Conservation (phyloP, 2,113 vertebrate species). For the Butastur rufipennis region DNA sequence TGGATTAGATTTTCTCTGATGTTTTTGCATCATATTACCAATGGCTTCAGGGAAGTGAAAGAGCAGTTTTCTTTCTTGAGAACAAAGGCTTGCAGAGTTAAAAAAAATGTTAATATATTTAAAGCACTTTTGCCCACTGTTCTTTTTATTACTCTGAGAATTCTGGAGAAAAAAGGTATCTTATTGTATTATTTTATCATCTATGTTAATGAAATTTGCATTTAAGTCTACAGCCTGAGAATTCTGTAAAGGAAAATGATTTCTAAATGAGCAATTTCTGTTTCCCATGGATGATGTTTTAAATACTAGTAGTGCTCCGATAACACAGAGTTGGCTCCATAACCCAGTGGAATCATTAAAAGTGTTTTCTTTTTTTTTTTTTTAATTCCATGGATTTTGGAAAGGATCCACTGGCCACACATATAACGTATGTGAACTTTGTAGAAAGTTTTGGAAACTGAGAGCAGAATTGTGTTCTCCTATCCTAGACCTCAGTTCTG, state of each 20-base stretch:
- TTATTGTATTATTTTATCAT: constrained; percentile 65
- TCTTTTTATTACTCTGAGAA: constrained; percentile 61
- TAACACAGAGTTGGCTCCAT: not conserved
- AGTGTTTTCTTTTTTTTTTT: not conserved
- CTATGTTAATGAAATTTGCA: constrained; percentile 47
- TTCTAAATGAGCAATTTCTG: not conserved
- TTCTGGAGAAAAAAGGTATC: constrained; percentile 51
- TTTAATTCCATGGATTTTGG: not conserved
- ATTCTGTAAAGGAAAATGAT: not conserved
- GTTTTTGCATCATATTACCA: constrained; percentile 82
- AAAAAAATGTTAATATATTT: constrained; percentile 67
- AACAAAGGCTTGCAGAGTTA: constrained; percentile 75
- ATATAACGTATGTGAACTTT: not conserved
- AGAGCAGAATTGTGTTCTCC: not conserved
- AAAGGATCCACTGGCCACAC: not conserved
- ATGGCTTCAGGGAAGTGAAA: constrained; percentile 79
- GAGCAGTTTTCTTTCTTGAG: constrained; percentile 73
- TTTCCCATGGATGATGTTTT: not conserved
- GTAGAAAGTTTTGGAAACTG: not conserved
- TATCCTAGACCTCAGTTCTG: not conserved
- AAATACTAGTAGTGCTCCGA: not conserved
- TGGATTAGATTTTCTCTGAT: constrained; percentile 80
- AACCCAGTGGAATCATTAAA: not conserved
- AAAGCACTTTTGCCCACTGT: constrained; percentile 66
- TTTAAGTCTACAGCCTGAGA: constrained; percentile 37